phyloP scores from a whole-genome alignment of 2,797 vertebrate species.

The Helostoma temminkii region DNA sequence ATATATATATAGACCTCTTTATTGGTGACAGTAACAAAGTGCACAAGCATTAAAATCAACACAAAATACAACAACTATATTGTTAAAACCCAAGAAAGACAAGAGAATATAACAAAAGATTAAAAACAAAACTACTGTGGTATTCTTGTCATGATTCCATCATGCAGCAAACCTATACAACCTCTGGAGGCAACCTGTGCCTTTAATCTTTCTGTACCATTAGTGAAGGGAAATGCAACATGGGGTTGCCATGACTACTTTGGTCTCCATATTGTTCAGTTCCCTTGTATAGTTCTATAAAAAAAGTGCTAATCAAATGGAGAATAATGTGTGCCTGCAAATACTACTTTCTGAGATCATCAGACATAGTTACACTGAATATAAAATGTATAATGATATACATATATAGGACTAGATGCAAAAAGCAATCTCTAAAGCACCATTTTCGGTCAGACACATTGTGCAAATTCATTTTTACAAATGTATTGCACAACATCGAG shows the following conservation, averaged over 20 bases:
- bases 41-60: constrained; percentile 82
- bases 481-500: constrained; percentile 78
- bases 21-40: constrained; percentile 86
- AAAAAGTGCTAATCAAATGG: constrained; percentile 80
- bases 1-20: constrained; percentile 75
- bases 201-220: constrained; percentile 84
- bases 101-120: constrained; percentile 74
- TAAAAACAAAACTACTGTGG: constrained; percentile 85
- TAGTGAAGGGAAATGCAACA: constrained; percentile 74
- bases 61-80: constrained; percentile 70
- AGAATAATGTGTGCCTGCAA: constrained; percentile 71
- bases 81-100: constrained; percentile 76
- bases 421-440: constrained; percentile 80
- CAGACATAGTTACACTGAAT: constrained; percentile 60
- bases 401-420: constrained; percentile 69
- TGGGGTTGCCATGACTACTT: constrained; percentile 67
- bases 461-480: constrained; percentile 77
- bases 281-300: constrained; percentile 72
- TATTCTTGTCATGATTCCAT: constrained; percentile 86
- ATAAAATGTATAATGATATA: constrained; percentile 49
- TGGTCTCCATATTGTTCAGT: constrained; percentile 72
- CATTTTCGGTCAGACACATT: constrained; percentile 82
- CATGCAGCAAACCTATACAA: constrained; percentile 86
- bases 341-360: constrained; percentile 69
- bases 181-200: constrained; percentile 91